These are phyloP conservation scores for Metopolophium dirhodum DNA, from an alignment of 1,140 invertebrate species.

Conservation along the genomic window DNA sequence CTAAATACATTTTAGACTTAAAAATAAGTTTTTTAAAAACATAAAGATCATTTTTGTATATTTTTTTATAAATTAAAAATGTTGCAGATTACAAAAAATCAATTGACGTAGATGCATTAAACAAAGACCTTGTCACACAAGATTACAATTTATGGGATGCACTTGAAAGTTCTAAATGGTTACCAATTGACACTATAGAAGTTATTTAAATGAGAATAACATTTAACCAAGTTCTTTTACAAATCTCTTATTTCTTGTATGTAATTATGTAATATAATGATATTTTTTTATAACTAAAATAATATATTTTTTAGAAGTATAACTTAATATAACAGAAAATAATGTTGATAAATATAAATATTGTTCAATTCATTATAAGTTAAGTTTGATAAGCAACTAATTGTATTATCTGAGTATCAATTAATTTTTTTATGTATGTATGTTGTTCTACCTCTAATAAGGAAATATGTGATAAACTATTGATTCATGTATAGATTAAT, in stretches of 20 bases:
- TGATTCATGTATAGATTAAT: no score
- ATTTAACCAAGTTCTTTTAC: neutral
- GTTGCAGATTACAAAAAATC: slow-evolving; percentile 75
- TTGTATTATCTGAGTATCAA: no score
- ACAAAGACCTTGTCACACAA: slow-evolving; percentile 75
- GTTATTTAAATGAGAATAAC: neutral
- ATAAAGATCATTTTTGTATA: neutral
- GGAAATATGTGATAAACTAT: neutral
- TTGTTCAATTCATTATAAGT: no score
- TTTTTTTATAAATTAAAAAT: slow-evolving; percentile 30
- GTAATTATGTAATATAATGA: neutral
- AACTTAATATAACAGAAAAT: neutral
- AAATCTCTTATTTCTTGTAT: neutral
- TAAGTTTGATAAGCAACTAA: neutral
- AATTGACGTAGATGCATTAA: slow-evolving; percentile 76
- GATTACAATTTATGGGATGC: slow-evolving; percentile 80
- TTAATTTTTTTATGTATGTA: neutral
- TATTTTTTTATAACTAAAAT: neutral
- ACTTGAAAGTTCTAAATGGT: slow-evolving; percentile 81
- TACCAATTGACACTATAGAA: slow-evolving; percentile 63
- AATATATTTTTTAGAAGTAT: neutral
- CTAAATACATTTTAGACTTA: neutral
- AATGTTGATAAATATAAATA: no score
- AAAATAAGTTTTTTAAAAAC: neutral
- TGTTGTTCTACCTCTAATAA: neutral